phyloP scores from a whole-genome alignment of 2,113 vertebrate genomes.

The Rhinoderma darwinii region DNA sequence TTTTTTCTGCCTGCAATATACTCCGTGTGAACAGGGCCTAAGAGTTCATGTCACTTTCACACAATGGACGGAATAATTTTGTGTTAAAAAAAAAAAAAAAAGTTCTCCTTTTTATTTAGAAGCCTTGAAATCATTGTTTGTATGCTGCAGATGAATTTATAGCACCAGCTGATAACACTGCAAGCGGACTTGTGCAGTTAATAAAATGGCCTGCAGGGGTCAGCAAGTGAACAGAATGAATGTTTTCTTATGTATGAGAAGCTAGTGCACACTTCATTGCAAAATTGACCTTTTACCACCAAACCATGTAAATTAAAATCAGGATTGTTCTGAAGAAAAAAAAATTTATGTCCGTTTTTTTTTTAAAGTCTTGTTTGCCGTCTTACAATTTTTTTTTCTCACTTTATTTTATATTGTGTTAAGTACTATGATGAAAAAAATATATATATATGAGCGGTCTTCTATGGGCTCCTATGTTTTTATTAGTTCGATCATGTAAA shows the following conservation, averaged over 20 bases:
- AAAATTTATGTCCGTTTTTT: background rate
- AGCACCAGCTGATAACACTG: background rate
- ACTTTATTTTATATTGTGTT: background rate
- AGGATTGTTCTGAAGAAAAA: background rate
- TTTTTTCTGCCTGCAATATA: too few species aligned
- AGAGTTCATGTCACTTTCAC: background rate
- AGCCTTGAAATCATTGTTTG: background rate
- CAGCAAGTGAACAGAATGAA: background rate
- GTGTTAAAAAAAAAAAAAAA: background rate
- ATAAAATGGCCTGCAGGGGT: slow-evolving; percentile 9
- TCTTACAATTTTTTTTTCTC: too few species aligned
- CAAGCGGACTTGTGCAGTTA: slow-evolving; percentile 3
- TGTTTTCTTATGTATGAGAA: slow-evolving; percentile 4
- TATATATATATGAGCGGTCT: too few species aligned
- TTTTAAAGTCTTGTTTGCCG: background rate
- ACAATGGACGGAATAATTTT: background rate
- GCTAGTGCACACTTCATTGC: background rate
- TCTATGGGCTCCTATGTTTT: too few species aligned
- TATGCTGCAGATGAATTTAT: background rate
- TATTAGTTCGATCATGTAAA: too few species aligned
- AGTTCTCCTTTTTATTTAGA: background rate
- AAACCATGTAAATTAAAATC: slow-evolving; percentile 25
- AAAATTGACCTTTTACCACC: slow-evolving; percentile 24
- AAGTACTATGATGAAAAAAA: too few species aligned
- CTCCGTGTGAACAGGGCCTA: too few species aligned